Conservation (phyloP, 2,113 vertebrate genomes). For the Bubo scandiacus region DNA sequence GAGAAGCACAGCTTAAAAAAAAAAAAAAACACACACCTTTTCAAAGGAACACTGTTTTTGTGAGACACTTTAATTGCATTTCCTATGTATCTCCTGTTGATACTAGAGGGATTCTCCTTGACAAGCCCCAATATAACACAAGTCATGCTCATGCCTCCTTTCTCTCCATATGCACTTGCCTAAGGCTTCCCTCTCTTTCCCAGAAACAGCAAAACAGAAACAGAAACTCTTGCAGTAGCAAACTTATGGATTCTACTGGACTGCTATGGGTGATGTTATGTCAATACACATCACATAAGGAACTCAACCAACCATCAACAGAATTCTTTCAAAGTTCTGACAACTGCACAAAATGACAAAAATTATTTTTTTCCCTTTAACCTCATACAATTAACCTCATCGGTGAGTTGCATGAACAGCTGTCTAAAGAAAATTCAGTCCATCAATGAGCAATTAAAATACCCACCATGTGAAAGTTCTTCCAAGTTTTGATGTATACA, state of each 20-base stretch:
- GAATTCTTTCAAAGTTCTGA: not conserved
- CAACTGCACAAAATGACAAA: not conserved
- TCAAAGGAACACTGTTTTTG: not conserved
- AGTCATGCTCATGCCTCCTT: not conserved
- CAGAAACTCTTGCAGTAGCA: not conserved
- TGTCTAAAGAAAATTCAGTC: not conserved
- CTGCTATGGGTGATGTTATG: not conserved
- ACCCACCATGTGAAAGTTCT: not conserved
- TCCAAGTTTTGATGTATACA: not conserved
- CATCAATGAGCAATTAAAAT: not conserved
- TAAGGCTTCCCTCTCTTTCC: not conserved
- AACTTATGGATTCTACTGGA: not conserved
- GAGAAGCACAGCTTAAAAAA: not conserved
- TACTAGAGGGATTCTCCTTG: not conserved
- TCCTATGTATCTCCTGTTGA: not conserved
- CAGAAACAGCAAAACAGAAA: not conserved
- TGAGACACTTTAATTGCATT: not conserved
- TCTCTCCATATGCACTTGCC: not conserved
- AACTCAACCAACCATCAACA: not conserved
- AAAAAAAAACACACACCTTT: not conserved
- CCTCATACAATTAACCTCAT: not conserved
- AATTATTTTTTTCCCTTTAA: not conserved
- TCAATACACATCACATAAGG: not conserved
- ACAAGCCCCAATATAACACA: not conserved
- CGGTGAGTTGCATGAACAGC: not conserved